A percentile compares a stretch with the other conserved stretches of the same genome.
phyloP scores from a whole-genome alignment of 2,888 invertebrate species.

The Eupithecia tripunctaria region DNA sequence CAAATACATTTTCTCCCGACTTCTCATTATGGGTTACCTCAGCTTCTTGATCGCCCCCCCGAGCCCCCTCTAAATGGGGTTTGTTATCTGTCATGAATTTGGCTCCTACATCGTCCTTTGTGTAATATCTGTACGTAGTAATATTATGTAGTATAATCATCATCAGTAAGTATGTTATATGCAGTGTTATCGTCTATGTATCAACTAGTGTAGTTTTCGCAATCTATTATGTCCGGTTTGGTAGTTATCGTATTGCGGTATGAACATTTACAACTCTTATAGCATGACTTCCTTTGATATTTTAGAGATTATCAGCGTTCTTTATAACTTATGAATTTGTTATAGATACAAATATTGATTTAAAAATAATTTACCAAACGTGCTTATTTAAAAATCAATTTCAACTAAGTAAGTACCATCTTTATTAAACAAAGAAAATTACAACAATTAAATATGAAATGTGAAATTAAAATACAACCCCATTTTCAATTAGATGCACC shows the following conservation, averaged over 20 bases:
- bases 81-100: conserved; percentile 24
- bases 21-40: conserved; percentile 48
- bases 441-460: neutral
- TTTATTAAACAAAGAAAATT: too few species aligned
- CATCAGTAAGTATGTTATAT: neutral
- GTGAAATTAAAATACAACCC: neutral
- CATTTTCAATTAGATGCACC: conserved; percentile 12
- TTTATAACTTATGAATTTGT: neutral
- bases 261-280: neutral
- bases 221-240: neutral
- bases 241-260: neutral
- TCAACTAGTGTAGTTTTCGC: neutral
- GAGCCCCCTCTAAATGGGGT: conserved; percentile 17
- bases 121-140: conserved; percentile 7
- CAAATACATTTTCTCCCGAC: conserved; percentile 50
- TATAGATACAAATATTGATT: too few species aligned
- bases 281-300: neutral
- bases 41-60: conserved; percentile 28
- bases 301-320: neutral
- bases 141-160: too few species aligned
- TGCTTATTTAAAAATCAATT: neutral
- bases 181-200: conserved; percentile 11
- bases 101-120: conserved; percentile 14
- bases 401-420: neutral
- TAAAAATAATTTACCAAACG: too few species aligned